These are phyloP conservation scores for Drosophila burlai DNA, from an alignment of 1,140 invertebrate species.

Conservation along the genomic window DNA sequence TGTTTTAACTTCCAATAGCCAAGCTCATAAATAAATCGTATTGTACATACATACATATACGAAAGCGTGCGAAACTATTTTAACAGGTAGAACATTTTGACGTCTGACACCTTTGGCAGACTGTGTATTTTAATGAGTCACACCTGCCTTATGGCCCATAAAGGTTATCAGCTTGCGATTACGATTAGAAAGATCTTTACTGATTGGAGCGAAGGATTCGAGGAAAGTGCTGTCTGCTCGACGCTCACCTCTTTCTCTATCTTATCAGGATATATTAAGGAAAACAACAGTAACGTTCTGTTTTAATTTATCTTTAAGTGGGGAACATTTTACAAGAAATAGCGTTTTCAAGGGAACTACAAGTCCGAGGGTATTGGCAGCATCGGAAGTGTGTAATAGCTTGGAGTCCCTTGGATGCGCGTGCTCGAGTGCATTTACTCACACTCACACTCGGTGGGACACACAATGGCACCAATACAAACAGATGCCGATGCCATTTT, in stretches of 20 bases:
- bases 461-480: conserved; percentile 52
- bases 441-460: conserved; percentile 16
- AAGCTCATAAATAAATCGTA: not conserved
- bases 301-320: not conserved
- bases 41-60: not conserved
- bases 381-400: not conserved
- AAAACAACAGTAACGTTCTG: not conserved
- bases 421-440: conserved; percentile 78
- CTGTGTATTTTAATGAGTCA: conserved; percentile 3
- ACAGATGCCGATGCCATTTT: conserved; percentile 73
- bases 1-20: not conserved
- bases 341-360: not conserved
- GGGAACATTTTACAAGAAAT: not conserved
- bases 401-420: conserved; percentile 46
- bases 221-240: not conserved
- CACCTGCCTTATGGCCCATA: conserved; percentile 8
- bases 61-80: not conserved
- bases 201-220: conserved; percentile 7
- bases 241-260: not conserved
- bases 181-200: conserved; percentile 1
- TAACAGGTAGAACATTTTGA: not conserved
- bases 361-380: conserved; percentile 10
- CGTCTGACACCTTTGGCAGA: not conserved
- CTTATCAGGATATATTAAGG: conserved; percentile 17
- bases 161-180: conserved; percentile 2